Base-by-base conservation (phyloP, 2,797 vertebrate species). In the Sitta carolinensis region DNA sequence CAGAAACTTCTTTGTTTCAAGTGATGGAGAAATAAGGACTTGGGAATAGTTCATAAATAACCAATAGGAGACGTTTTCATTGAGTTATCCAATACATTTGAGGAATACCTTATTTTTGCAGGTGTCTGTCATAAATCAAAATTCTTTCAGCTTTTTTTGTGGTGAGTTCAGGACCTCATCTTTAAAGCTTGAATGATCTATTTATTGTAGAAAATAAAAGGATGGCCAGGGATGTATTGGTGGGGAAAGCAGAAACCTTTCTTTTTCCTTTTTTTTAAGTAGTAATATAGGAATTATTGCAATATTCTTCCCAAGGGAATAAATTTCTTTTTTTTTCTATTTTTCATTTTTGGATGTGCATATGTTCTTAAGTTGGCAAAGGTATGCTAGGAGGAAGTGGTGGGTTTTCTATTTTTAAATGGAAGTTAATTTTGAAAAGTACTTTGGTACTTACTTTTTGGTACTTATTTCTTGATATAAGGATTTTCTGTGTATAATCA, bases 161-260 rank as follows among this genome's bases (percentile, higher is more conserved):
- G 43, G 3, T 34, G 23, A n/a, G 7, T 73, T 85, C 40, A 79
- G 34, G 25, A 47, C 20, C 8, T 84, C 47, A 64, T 61, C 7
- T 61, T 78, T 67, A 75, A 66, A 72, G 14, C 5, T 13, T 52
- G 26, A 74, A 83, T 50, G 12, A 40, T 51, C 13, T 72, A 2
- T 70, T 64, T 72, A 10, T 9, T 68, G 6, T 51, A 55, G 23
- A 62, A 84, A 73, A 80, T 55, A 36, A 81, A 81, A 72, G 2
- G 3, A 38, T 2, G 1, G 9, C 10, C 8, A 36, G 12, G 17
- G 10, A 38, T 45, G 4, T 42, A 26, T 10, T 5, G 11, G 11
- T 47, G 10, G 14, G 10, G 4, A 50, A 66, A 72, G 15, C 0
- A 55, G 13, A 62, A 68, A 55, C 63, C 5, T 66, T 40, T 25